Conservation (phyloP, 1,140 invertebrate genomes). For the Vanessa tameamea region DNA sequence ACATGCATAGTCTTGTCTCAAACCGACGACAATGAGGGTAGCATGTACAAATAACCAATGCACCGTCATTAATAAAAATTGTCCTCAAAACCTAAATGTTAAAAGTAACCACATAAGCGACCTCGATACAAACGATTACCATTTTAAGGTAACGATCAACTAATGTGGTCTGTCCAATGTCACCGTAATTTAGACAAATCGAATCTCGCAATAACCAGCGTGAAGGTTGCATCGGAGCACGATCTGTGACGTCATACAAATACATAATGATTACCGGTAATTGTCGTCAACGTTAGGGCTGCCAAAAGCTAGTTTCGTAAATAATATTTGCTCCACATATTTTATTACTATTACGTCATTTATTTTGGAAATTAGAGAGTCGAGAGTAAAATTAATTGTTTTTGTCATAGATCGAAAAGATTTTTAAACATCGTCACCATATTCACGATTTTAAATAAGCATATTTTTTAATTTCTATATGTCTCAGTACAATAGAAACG, state of each 20-base stretch:
- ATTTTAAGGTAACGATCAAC: conserved; percentile 44
- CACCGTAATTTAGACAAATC: conserved; percentile 62
- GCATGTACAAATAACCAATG: too few species aligned
- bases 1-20: too few species aligned
- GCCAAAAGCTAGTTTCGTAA: conserved; percentile 15
- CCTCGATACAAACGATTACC: conserved; percentile 20
- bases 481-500: too few species aligned
- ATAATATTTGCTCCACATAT: neutral
- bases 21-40: too few species aligned
- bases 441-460: too few species aligned
- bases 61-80: neutral
- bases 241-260: conserved; percentile 60
- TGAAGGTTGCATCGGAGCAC: conserved; percentile 70
- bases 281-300: conserved; percentile 61
- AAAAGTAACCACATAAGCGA: conserved; percentile 25
- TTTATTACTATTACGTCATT: neutral
- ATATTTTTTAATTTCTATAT: too few species aligned
- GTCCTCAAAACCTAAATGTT: neutral
- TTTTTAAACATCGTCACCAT: too few species aligned
- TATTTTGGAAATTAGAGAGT: too few species aligned
- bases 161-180: conserved; percentile 51
- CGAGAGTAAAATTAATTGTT: too few species aligned
- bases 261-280: conserved; percentile 56
- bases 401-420: too few species aligned
- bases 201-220: conserved; percentile 57